These are phyloP conservation scores for Bubo bubo DNA, from an alignment of 2,113 vertebrate species.

Conservation along the genomic window DNA sequence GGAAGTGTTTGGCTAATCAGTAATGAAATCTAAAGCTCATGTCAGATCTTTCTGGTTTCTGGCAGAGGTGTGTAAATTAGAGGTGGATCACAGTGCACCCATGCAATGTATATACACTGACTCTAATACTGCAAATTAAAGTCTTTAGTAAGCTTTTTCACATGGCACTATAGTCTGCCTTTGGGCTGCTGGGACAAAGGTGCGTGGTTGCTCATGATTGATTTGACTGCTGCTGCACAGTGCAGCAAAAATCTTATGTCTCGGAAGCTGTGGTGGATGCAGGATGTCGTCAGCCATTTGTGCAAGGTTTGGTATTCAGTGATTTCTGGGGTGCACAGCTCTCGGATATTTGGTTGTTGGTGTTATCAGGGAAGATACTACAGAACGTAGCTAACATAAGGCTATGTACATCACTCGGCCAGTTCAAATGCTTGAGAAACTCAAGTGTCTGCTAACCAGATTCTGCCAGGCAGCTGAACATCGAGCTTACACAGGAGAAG, in stretches of 20 bases:
- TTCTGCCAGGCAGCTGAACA: neutral
- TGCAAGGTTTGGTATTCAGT: neutral
- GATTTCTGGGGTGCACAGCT: neutral
- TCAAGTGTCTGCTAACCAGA: neutral
- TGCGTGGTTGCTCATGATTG: neutral
- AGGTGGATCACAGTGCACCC: neutral
- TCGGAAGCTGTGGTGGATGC: neutral
- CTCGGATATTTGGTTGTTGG: neutral
- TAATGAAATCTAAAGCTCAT: neutral
- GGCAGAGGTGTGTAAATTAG: neutral
- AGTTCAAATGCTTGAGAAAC: neutral
- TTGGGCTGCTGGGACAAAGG: neutral
- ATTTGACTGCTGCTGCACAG: neutral
- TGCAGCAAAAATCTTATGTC: neutral
- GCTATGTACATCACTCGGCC: neutral
- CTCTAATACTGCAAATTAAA: neutral
- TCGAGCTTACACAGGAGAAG: neutral
- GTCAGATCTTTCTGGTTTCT: neutral
- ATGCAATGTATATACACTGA: accelerated
- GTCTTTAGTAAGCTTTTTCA: neutral
- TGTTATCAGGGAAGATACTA: neutral
- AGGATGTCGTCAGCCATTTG: neutral
- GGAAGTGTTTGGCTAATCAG: neutral
- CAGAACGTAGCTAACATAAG: neutral
- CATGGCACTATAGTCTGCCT: neutral